Percentiles rank a stretch among this genome's conserved stretches.
Conservation (phyloP, 1,140 invertebrate genomes). For the Trichonephila inaurata region DNA sequence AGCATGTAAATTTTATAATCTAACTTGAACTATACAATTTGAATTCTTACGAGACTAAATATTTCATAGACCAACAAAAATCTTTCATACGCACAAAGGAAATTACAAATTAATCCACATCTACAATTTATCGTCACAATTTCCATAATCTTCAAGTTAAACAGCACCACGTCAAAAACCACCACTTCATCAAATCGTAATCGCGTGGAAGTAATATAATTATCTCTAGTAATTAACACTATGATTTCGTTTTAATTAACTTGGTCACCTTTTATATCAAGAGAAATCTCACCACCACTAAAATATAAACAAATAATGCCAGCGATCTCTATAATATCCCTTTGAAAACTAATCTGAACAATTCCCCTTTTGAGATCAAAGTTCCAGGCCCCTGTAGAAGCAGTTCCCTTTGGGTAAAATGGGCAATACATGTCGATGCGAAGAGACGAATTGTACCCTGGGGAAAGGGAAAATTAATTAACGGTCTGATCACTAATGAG, state of each 20-base stretch:
- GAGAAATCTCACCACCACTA: background rate
- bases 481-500: constrained; percentile 63
- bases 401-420: background rate
- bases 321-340: background rate
- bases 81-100: too few species aligned
- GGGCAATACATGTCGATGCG: constrained; percentile 27
- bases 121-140: background rate
- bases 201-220: background rate
- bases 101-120: too few species aligned
- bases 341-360: constrained; percentile 25
- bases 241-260: background rate
- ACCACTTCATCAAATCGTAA: background rate
- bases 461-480: constrained; percentile 61
- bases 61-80: too few species aligned
- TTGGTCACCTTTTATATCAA: background rate
- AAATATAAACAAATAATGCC: background rate
- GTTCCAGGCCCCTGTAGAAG: background rate
- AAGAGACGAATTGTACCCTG: constrained; percentile 8
- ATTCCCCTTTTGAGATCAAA: constrained; percentile 24
- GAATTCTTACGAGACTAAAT: too few species aligned
- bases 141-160: background rate
- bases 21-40: too few species aligned
- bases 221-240: background rate
- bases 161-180: background rate
- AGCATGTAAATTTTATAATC: too few species aligned